phyloP scores from a whole-genome alignment of 2,113 vertebrate genomes.

The Hystrix brachyura region DNA sequence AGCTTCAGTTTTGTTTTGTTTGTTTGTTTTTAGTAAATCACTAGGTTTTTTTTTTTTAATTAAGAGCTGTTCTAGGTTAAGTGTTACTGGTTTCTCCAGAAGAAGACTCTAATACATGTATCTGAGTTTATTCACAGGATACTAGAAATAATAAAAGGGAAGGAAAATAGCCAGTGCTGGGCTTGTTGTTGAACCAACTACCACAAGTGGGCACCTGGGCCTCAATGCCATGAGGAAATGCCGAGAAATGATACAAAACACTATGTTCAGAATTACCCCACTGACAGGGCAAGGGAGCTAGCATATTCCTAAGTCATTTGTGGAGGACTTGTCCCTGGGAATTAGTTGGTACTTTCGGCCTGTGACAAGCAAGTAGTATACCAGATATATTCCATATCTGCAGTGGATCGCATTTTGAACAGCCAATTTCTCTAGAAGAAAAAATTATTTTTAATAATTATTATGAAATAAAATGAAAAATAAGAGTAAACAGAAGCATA shows the following conservation, averaged over 20 bases:
- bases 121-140: neutral
- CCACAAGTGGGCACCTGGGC: neutral
- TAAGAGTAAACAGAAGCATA: neutral
- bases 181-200: neutral
- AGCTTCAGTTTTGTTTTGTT: neutral
- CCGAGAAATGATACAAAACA: neutral
- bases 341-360: neutral
- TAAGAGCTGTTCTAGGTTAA: neutral
- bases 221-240: neutral
- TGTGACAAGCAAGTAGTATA: neutral
- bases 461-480: slow-evolving; percentile 27
- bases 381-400: neutral
- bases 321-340: neutral
- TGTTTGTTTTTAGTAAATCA: neutral
- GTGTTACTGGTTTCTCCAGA: neutral
- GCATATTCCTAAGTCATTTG: neutral
- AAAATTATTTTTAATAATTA: neutral
- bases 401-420: neutral
- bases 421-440: neutral
- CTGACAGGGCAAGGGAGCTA: neutral
- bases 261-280: neutral
- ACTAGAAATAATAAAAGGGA: neutral
- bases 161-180: neutral
- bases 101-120: neutral
- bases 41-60: neutral